Evolutionary conservation across 2,113 vertebrate genomes (phyloP), one percentile per base, ranked within the genome.

Genomic region (Murina feae): DNA sequence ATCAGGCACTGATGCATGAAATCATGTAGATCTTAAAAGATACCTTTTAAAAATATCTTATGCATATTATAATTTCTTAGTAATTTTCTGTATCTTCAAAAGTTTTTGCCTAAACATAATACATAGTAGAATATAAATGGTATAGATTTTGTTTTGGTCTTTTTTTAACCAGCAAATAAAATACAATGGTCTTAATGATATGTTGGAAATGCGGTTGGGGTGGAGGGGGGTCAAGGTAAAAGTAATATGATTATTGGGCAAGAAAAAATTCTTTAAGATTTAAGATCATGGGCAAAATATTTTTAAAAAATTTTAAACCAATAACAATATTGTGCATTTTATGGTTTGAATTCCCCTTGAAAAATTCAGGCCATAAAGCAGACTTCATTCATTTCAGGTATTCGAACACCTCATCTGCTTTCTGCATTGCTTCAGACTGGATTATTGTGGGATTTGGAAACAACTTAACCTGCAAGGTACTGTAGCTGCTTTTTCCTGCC

Each of bases 121-220:
- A 47, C 5, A 53, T 84, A 92, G 88, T 69, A 95, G 51, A 95
- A 53, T 89, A 60, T 95, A 95, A 82, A 49, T 95, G 44, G 4
- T 47, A 87, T 51, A 74, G 75, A 79, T 96, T 92, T 89, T 96
- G n/a, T 20, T 78, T 94, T 89, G 21, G 49, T 74, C 35, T 65
- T 89, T 86, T 92, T 84, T 32, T 75, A 96, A 60, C 69, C 9
- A 28, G 39, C 51, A 90, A 91, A 84, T 97, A 78, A 94, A 95
- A 88, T 86, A 80, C 8, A 37, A 23, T 2, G 1, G 68, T 95
- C 35, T 90, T 93, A 93, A 63, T 58, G 35, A 86, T 82, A 51
- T 88, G 20, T 93, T 93, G 74, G 63, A 87, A 94, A 89, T 79
- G 2, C 47, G 90, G 10, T 8, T 8, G 44, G 44, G 44, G 44